Evolutionary conservation across 2,113 vertebrate genomes (phyloP).

Genomic region (Microcebus jonahi): DNA sequence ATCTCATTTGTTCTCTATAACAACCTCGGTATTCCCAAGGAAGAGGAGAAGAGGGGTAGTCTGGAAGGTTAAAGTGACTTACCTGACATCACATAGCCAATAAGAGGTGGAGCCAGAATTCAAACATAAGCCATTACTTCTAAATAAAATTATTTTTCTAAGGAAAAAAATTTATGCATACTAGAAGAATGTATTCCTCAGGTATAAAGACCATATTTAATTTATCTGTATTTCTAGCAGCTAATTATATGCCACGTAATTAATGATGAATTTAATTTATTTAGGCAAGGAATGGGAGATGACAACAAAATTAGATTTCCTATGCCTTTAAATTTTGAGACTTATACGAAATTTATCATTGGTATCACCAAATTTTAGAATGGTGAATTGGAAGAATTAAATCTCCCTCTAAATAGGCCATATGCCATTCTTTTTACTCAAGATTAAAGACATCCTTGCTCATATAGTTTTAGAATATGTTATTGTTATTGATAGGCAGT

Average conservation of each 20-base stretch:
- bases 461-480: constrained; percentile 18
- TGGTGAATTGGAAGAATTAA: neutral
- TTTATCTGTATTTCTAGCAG: neutral
- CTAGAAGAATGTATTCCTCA: neutral
- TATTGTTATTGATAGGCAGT: neutral
- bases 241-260: neutral
- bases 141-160: neutral
- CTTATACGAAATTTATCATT: neutral
- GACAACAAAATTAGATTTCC: neutral
- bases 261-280: neutral
- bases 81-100: neutral
- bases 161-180: neutral
- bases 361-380: neutral
- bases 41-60: neutral
- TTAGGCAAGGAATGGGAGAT: neutral
- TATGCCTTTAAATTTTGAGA: neutral
- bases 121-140: neutral
- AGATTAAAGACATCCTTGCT: neutral
- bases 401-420: neutral
- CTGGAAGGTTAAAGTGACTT: neutral
- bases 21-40: neutral
- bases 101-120: neutral
- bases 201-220: neutral
- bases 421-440: neutral
- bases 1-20: neutral